These are phyloP conservation scores for Therioaphis trifolii DNA, from an alignment of 2,888 invertebrate genomes.

Conservation along the genomic window DNA sequence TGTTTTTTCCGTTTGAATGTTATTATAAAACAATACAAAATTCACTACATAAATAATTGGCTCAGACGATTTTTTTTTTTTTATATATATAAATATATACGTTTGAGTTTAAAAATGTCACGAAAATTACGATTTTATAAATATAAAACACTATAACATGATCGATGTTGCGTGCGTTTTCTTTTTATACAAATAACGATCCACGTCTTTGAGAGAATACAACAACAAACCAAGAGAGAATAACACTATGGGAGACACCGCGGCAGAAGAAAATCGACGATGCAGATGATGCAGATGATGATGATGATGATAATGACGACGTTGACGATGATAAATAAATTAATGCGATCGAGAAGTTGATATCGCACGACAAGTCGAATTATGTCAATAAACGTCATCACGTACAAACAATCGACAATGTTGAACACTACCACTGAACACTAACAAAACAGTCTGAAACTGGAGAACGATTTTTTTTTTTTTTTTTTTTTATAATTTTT, in stretches of 20 bases:
- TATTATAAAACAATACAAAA: too few relatives aligned
- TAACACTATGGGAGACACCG: neutral
- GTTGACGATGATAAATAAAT: neutral
- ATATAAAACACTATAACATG: conserved; percentile 16
- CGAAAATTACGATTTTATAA: conserved; percentile 21
- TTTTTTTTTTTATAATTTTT: neutral
- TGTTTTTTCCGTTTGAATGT: too few relatives aligned
- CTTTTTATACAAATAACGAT: neutral
- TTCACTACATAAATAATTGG: neutral
- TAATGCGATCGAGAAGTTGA: neutral
- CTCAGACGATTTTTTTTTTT: conserved; percentile 28
- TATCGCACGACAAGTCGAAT: neutral
- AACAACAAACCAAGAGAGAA: neutral
- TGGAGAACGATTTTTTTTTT: conserved; percentile 5
- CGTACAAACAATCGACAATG: neutral
- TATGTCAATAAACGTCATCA: conserved; percentile 9
- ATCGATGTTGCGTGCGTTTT: conserved; percentile 13
- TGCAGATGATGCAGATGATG: neutral
- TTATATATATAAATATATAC: conserved; percentile 31
- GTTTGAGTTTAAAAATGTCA: conserved; percentile 40
- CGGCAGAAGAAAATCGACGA: neutral
- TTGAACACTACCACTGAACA: neutral
- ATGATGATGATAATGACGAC: neutral
- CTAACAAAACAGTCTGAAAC: neutral
- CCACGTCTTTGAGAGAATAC: neutral